Conservation (phyloP, 92 coral and sea anemone species). For the Pocillopora grandis region DNA sequence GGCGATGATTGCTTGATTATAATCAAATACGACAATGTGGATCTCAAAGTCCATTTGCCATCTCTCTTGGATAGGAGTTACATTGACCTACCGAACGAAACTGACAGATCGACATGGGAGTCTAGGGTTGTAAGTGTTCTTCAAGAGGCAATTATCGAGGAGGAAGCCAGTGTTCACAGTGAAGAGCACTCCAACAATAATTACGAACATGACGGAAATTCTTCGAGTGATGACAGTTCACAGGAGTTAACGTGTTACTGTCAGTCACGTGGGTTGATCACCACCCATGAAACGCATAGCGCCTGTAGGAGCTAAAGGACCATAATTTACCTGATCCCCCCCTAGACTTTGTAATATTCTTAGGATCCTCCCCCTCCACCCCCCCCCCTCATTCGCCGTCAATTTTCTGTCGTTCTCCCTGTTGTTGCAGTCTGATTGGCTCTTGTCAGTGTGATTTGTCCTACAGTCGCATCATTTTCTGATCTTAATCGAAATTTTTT, state of each 20-base stretch:
- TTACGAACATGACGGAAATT: conserved; percentile 2
- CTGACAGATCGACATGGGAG: conserved; percentile 25
- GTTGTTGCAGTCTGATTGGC: too few relatives aligned
- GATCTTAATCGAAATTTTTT: too few relatives aligned
- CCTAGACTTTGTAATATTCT: too few relatives aligned
- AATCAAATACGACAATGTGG: conserved; percentile 15
- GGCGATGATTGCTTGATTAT: conserved; percentile 43
- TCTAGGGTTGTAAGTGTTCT: conserved; percentile 2
- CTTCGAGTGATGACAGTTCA: neutral
- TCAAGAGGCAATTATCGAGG: neutral
- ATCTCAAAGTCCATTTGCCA: neutral
- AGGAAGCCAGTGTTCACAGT: neutral
- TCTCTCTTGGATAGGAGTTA: conserved; percentile 4
- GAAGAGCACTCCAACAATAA: neutral
- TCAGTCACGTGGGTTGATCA: neutral
- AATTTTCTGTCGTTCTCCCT: too few relatives aligned
- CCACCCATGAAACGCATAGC: neutral
- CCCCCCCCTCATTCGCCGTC: too few relatives aligned
- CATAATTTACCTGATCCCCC: too few relatives aligned
- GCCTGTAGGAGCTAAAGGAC: too few relatives aligned
- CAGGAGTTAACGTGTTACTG: neutral
- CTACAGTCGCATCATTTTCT: too few relatives aligned
- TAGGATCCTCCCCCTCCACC: too few relatives aligned
- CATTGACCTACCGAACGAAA: conserved; percentile 15
- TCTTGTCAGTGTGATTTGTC: too few relatives aligned